These are phyloP conservation scores for Emydoidea blandingii DNA, from an alignment of 2,797 vertebrate species.

Conservation along the genomic window DNA sequence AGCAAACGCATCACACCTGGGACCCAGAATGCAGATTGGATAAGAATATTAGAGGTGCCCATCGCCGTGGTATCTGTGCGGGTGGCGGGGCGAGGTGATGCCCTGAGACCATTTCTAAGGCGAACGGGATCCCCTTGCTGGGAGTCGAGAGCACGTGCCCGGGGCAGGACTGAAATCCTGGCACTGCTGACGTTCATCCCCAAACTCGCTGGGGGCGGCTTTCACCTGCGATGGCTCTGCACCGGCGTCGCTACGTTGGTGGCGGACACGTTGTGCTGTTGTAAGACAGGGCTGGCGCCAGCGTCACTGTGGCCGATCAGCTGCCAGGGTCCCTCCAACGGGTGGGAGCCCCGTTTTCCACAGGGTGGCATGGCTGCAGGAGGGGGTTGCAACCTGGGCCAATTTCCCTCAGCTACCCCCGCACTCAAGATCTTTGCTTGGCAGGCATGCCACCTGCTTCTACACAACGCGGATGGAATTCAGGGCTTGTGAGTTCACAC, in stretches of 20 bases:
- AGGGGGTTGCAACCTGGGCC: not conserved
- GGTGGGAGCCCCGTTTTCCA: no score
- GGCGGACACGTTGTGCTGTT: not conserved
- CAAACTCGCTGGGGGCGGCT: not conserved
- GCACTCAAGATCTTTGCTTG: no score
- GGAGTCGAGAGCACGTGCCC: no score
- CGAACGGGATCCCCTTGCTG: no score
- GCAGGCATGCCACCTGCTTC: no score
- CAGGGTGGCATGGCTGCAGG: not conserved
- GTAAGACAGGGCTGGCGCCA: not conserved
- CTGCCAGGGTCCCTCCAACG: no score
- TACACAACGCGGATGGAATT: fast-evolving
- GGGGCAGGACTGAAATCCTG: not conserved
- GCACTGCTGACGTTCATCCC: no score
- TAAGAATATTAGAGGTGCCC: not conserved
- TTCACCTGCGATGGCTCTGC: not conserved
- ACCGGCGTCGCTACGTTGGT: not conserved
- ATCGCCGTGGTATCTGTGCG: not conserved
- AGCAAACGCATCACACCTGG: not conserved
- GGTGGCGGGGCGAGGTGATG: not conserved
- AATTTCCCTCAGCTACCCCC: not conserved
- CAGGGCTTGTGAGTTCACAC: not conserved
- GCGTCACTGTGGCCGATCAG: not conserved
- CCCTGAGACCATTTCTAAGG: not conserved
- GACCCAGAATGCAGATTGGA: not conserved